Evolutionary conservation across 2,888 invertebrate species (phyloP), one percentile per base, ranked within the genome.

Genomic region (Agonopterix subpropinquella): DNA sequence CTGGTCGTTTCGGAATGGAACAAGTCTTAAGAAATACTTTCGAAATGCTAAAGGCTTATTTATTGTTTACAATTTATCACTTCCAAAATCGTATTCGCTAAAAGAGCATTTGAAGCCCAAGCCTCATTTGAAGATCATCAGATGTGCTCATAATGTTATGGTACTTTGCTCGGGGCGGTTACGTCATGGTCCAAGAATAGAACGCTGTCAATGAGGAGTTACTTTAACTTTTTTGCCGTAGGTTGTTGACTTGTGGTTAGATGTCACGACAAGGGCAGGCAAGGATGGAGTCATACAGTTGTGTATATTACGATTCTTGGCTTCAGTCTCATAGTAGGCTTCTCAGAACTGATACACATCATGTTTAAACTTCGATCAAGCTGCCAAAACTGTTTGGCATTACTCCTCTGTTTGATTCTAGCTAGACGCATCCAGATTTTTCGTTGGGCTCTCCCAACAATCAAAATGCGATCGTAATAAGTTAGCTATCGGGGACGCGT

Each of bases 181-280:
- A 73, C 84, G 80, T 88, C 88, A 88, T 73, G 66, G 58, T 65
- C 74, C 72, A 59, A 70, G 74, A 83, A 87, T 84, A 87, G 77
- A 69, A 63, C 66, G 64, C 65, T 77, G 78, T 82, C 79, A 77
- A 77, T 81, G 77, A 65, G 70, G 70, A 79, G 71, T 79, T 79
- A 78, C 77, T 81, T 77, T 78, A 69, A 67, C 68, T 78, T 86
- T 83, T 84, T 82, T 79, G 74, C 73, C 58, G 59, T 73, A 67
- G 86, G 85, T 85, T 83, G 77, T 83, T 84, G 87, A 83, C 87
- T 79, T 70, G 52, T 61, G 65, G 77, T 80, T 82, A 73, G 80
- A 87, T 82, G 87, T 88, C 88, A 82, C 55, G 77, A 69, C 82
- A 86, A 88, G 87, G 88, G 79, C 82, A 78, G 53, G 41, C 53